Percentiles rank a stretch among this genome's conserved stretches.
phyloP scores from a whole-genome alignment of 1,140 invertebrate genomes.

The Drosophila navojoa region DNA sequence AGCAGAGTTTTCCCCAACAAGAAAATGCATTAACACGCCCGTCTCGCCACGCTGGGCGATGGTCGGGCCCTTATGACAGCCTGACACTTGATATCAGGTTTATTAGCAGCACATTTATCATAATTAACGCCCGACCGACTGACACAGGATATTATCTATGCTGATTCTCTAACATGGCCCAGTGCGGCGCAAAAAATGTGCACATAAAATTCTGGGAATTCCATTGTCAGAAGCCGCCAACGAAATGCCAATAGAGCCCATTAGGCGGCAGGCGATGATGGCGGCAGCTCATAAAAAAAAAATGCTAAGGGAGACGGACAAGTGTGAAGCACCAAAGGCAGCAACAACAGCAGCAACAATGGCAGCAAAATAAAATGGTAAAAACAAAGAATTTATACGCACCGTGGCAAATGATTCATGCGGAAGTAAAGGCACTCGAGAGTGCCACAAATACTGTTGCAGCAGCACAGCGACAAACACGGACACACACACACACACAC shows the following conservation, averaged over 20 bases:
- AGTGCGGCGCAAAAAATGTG: slow-evolving; percentile 42
- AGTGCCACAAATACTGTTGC: slow-evolving; percentile 70
- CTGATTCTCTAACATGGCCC: slow-evolving; percentile 9
- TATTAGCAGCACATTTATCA: slow-evolving; percentile 76
- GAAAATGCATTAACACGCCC: slow-evolving; percentile 66
- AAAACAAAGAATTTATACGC: slow-evolving; percentile 65
- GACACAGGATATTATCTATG: slow-evolving; percentile 11
- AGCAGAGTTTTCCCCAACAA: slow-evolving; percentile 53
- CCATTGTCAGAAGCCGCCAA: slow-evolving; percentile 52
- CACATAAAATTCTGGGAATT: slow-evolving; percentile 63
- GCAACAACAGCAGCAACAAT: slow-evolving; percentile 2
- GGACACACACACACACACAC: background rate
- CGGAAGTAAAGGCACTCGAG: slow-evolving; percentile 75
- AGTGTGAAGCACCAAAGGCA: background rate
- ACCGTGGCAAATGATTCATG: slow-evolving; percentile 71
- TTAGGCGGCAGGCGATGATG: slow-evolving; percentile 41
- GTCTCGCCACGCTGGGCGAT: slow-evolving; percentile 19
- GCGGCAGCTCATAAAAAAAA: slow-evolving; percentile 68
- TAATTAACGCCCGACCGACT: slow-evolving; percentile 55
- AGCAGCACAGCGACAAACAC: slow-evolving; percentile 35
- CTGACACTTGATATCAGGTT: slow-evolving; percentile 32
- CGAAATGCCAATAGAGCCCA: slow-evolving; percentile 25
- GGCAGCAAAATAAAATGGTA: slow-evolving; percentile 29
- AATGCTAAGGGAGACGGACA: slow-evolving; percentile 47
- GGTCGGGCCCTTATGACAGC: slow-evolving; percentile 37